Percentiles rank a stretch among this genome's conserved stretches.
Evolutionary conservation across 2,888 invertebrate species (phyloP).

Genomic region (Spodoptera littoralis): DNA sequence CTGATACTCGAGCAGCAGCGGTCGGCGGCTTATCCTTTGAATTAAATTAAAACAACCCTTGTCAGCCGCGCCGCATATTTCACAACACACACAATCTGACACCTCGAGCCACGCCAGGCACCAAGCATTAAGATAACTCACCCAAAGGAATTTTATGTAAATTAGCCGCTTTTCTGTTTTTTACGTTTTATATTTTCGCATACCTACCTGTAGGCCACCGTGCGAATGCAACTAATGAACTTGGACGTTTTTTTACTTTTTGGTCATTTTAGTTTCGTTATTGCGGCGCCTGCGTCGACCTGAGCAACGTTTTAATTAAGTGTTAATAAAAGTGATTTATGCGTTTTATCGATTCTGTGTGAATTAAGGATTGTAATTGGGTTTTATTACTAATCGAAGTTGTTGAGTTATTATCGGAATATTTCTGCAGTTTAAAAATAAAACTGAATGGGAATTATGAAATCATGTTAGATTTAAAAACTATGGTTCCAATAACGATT

Average conservation of each 20-base stretch:
- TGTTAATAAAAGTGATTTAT: constrained; percentile 53
- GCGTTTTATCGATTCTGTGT: constrained; percentile 29
- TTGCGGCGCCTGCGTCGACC: constrained; percentile 39
- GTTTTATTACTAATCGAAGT: constrained; percentile 20
- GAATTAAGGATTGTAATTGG: constrained; percentile 23
- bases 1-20: constrained; percentile 56
- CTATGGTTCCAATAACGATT: neutral
- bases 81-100: constrained; percentile 71
- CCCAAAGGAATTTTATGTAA: constrained; percentile 81
- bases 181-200: constrained; percentile 65
- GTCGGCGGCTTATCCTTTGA: constrained; percentile 78
- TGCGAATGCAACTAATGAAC: constrained; percentile 70
- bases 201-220: constrained; percentile 68
- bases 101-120: constrained; percentile 55
- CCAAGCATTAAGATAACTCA: constrained; percentile 56
- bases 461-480: constrained; percentile 21
- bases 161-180: constrained; percentile 73
- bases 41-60: constrained; percentile 80
- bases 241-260: constrained; percentile 16
- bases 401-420: neutral
- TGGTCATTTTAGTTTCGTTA: constrained; percentile 10
- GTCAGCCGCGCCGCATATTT: constrained; percentile 75
- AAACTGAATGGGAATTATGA: constrained; percentile 9
- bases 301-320: constrained; percentile 56
- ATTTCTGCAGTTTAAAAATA: too few species aligned